Conservation (phyloP, 2,888 invertebrate species). For the Tenthredo notha region DNA sequence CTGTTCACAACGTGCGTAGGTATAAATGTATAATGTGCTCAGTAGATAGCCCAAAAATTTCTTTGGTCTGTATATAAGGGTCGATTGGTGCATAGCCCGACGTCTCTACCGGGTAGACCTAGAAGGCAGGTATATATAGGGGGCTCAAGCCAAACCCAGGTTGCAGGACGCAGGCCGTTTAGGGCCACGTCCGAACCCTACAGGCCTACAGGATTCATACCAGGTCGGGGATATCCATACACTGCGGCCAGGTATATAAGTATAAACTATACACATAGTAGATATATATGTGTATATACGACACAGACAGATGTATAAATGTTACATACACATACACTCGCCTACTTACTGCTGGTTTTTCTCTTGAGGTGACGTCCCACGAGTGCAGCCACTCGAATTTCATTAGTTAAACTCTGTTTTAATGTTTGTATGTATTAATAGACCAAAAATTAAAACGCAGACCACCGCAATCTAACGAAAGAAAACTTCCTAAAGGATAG, state of each 20-base stretch:
- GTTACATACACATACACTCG: neutral
- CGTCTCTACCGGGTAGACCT: constrained; percentile 19
- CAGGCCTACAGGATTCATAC: neutral
- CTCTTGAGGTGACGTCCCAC: neutral
- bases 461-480: neutral
- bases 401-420: neutral
- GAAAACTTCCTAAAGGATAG: neutral
- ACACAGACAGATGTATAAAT: no score
- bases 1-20: constrained; percentile 20
- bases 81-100: constrained; percentile 9
- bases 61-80: constrained; percentile 4
- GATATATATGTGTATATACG: neutral
- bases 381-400: neutral
- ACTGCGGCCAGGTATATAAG: neutral
- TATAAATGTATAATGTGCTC: constrained; percentile 30
- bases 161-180: constrained; percentile 1
- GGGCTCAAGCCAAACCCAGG: neutral
- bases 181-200: constrained; percentile 29
- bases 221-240: constrained; percentile 11
- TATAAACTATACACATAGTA: neutral
- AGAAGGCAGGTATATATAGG: constrained; percentile 20
- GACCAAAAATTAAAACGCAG: neutral
- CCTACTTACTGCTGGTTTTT: neutral
- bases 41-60: constrained; percentile 34
- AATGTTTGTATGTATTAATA: neutral